A percentile compares a stretch with the other conserved stretches of the same genome.
These are phyloP conservation scores for Cryptomyrus ogoouensis DNA, from an alignment of 2,113 vertebrate genomes.

Conservation along the genomic window DNA sequence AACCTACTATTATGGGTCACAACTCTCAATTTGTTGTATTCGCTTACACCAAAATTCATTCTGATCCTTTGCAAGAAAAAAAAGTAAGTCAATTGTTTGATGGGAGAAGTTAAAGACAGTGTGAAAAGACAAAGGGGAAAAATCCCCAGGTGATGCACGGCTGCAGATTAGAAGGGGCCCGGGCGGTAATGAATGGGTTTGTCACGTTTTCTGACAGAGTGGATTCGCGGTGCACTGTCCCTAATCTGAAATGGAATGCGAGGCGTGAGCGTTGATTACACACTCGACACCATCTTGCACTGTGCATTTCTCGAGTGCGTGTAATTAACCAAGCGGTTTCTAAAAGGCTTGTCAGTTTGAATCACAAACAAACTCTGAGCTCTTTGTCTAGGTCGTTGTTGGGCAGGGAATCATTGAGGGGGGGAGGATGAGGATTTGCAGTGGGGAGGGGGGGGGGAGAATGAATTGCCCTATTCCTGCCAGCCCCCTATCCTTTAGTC, in stretches of 20 bases:
- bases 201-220: constrained; percentile 50
- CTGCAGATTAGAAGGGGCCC: constrained; percentile 10
- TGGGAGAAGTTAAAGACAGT: constrained; percentile 14
- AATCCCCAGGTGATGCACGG: constrained; percentile 6
- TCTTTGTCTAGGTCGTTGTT: constrained; percentile 32
- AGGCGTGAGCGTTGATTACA: constrained; percentile 60
- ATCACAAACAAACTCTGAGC: constrained; percentile 53
- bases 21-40: constrained; percentile 18
- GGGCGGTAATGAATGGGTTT: constrained; percentile 27
- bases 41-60: constrained; percentile 17
- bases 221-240: constrained; percentile 56
- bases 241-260: constrained; percentile 68
- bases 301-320: constrained; percentile 61
- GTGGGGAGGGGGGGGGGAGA: background rate
- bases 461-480: constrained; percentile 8
- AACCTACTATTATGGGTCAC: constrained; percentile 22
- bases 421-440: background rate
- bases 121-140: background rate
- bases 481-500: background rate
- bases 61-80: background rate
- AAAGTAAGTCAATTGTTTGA: constrained; percentile 12
- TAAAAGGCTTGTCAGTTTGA: constrained; percentile 65
- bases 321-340: constrained; percentile 65
- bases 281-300: constrained; percentile 49
- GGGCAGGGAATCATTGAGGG: constrained; percentile 8